phyloP scores from a whole-genome alignment of 2,113 vertebrate genomes.

The Pipa parva region DNA sequence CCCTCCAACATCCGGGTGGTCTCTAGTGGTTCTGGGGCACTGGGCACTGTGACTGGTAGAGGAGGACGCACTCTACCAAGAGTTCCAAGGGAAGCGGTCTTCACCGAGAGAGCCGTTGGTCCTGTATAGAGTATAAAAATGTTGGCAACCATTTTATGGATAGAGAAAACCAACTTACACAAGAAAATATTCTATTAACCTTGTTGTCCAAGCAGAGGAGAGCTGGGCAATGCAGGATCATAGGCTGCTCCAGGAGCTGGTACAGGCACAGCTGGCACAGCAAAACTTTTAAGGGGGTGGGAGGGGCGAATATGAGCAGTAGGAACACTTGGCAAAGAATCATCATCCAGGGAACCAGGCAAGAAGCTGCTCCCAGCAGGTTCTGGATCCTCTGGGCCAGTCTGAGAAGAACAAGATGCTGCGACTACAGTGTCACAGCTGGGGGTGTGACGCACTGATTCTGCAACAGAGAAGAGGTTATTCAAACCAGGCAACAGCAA shows the following conservation, averaged over 20 bases:
- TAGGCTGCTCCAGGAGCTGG: constrained; percentile 59
- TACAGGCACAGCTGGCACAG: constrained; percentile 76
- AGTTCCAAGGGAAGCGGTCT: constrained; percentile 93
- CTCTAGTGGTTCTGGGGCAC: constrained; percentile 85
- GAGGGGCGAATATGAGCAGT: constrained; percentile 83
- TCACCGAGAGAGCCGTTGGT: constrained; percentile 77
- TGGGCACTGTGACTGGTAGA: constrained; percentile 88
- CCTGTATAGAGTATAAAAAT: background rate
- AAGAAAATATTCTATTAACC: constrained; percentile 58
- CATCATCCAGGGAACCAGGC: constrained; percentile 81
- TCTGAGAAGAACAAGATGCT: constrained; percentile 67
- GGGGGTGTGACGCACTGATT: constrained; percentile 89
- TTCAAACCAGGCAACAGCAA: no score
- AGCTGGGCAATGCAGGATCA: constrained; percentile 84
- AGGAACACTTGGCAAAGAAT: constrained; percentile 74
- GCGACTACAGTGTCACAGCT: constrained; percentile 77
- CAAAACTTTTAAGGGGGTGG: constrained; percentile 94
- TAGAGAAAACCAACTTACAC: no score
- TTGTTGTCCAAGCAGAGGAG: constrained; percentile 84
- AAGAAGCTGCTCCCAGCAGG: constrained; percentile 70
- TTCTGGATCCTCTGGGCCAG: constrained; percentile 78
- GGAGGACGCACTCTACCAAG: constrained; percentile 86
- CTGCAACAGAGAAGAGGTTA: constrained; percentile 59
- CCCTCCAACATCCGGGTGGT: constrained; percentile 90
- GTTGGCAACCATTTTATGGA: no score